Conservation (phyloP, 2,888 invertebrate genomes). For the Meteorus colon region DNA sequence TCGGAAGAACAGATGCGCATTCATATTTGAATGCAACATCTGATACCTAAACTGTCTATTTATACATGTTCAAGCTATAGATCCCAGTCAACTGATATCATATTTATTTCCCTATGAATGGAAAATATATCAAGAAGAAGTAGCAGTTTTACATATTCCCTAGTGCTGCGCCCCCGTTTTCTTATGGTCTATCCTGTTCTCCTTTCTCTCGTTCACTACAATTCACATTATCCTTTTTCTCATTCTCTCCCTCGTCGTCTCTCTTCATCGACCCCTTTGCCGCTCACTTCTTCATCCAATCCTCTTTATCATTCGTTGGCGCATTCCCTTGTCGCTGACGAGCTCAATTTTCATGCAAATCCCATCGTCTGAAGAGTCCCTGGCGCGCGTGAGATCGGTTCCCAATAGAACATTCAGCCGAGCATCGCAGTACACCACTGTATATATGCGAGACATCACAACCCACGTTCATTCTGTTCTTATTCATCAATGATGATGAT, state of each 20-base stretch:
- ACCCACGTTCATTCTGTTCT: neutral
- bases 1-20: slow-evolving; percentile 20
- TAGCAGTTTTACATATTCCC: slow-evolving; percentile 31
- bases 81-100: neutral
- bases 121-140: slow-evolving; percentile 9
- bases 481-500: slow-evolving; percentile 29
- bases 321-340: slow-evolving; percentile 40
- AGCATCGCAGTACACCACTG: slow-evolving; percentile 23
- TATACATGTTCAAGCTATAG: slow-evolving; percentile 5
- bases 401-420: slow-evolving; percentile 50
- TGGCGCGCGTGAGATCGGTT: slow-evolving; percentile 49
- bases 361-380: slow-evolving; percentile 46
- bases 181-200: slow-evolving; percentile 11
- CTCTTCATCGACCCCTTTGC: slow-evolving; percentile 20
- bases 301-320: slow-evolving; percentile 48
- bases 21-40: slow-evolving; percentile 23
- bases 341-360: slow-evolving; percentile 62
- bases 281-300: neutral
- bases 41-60: slow-evolving; percentile 15
- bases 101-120: slow-evolving; percentile 21
- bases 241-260: neutral
- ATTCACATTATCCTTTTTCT: neutral
- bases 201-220: slow-evolving; percentile 10
- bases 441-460: slow-evolving; percentile 19
- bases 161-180: neutral